A percentile compares a stretch with the other conserved stretches of the same genome.
These are phyloP conservation scores for Rhineura floridana DNA, from an alignment of 2,113 vertebrate genomes.

Conservation along the genomic window DNA sequence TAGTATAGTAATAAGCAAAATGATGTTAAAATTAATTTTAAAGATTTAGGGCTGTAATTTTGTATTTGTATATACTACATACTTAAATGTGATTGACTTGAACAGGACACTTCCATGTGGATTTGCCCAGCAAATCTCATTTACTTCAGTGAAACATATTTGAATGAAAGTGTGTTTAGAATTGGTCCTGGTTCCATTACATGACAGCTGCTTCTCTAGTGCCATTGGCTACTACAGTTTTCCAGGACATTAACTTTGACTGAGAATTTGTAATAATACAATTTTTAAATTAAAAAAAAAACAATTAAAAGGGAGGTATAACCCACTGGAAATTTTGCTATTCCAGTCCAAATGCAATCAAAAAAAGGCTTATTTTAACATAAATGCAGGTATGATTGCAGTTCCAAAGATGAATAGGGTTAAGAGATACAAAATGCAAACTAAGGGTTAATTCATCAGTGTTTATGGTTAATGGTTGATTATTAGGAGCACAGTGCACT, in stretches of 20 bases:
- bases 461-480: not conserved
- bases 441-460: not conserved
- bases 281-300: not conserved
- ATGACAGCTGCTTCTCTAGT: not conserved
- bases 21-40: constrained; percentile 40
- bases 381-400: not conserved
- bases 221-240: not conserved
- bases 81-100: not conserved
- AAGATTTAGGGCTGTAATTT: constrained; percentile 17
- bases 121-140: not conserved
- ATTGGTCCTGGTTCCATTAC: not conserved
- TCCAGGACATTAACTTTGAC: not conserved
- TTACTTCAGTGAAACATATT: not conserved
- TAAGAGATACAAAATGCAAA: not conserved
- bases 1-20: not conserved
- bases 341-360: not conserved
- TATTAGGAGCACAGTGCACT: not conserved
- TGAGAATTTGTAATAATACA: not conserved
- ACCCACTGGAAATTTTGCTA: not conserved
- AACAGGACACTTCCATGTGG: not conserved
- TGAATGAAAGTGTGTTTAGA: not conserved
- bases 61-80: not conserved
- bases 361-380: not conserved
- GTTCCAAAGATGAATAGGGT: not conserved
- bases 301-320: not conserved